A percentile compares a stretch with the other conserved stretches of the same genome.
phyloP scores from a whole-genome alignment of 1,140 invertebrate genomes.

The Acromyrmex charruanus region DNA sequence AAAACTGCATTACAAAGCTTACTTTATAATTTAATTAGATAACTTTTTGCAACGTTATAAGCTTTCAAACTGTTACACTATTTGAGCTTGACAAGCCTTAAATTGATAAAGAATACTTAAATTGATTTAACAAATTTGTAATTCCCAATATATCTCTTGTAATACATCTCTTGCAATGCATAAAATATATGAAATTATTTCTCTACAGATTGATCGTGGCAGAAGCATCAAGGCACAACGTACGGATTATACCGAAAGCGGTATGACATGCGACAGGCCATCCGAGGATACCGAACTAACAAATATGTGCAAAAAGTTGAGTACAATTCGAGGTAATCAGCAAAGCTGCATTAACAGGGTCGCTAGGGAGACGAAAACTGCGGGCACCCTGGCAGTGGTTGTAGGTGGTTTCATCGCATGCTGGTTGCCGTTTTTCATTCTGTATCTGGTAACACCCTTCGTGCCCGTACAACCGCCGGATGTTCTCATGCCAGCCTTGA shows the following conservation, averaged over 20 bases:
- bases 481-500: constrained; percentile 92
- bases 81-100: not conserved
- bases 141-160: not conserved
- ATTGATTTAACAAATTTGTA: not conserved
- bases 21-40: not conserved
- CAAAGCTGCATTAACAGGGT: constrained; percentile 81
- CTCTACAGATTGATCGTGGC: constrained; percentile 66
- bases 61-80: not conserved
- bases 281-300: constrained; percentile 63
- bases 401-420: constrained; percentile 97
- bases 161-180: not conserved
- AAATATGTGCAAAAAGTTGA: constrained; percentile 72
- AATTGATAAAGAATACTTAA: not conserved
- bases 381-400: constrained; percentile 96
- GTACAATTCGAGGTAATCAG: constrained; percentile 75
- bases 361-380: constrained; percentile 93
- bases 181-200: not conserved
- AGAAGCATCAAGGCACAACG: constrained; percentile 65
- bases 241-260: constrained; percentile 44
- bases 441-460: constrained; percentile 94
- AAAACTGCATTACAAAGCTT: not conserved
- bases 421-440: constrained; percentile 96
- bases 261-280: constrained; percentile 54
- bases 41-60: not conserved
- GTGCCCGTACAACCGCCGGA: constrained; percentile 82